Percentiles rank a stretch among this genome's conserved stretches.
phyloP scores from a whole-genome alignment of 2,797 vertebrate genomes.

The Rousettus madagascariensis region DNA sequence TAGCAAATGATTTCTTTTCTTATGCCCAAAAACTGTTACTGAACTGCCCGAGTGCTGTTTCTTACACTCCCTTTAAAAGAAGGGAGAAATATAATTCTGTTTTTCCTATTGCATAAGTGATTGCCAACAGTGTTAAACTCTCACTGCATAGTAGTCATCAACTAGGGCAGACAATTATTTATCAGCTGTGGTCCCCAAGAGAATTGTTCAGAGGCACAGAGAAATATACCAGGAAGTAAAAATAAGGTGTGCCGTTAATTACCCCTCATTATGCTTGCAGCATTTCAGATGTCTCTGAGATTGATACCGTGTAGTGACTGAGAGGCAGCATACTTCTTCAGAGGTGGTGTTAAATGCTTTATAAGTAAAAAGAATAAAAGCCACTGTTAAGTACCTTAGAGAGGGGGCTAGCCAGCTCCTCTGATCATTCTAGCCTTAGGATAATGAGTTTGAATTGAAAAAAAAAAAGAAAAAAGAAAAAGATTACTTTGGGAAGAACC shows the following conservation, averaged over 20 bases:
- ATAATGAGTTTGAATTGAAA: neutral
- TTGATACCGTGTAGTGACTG: neutral
- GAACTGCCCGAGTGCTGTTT: constrained; percentile 42
- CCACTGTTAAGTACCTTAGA: neutral
- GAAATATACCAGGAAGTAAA: constrained; percentile 25
- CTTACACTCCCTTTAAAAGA: constrained; percentile 49
- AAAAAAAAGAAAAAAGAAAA: neutral
- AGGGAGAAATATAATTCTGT: neutral
- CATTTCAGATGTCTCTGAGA: neutral
- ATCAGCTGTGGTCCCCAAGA: constrained; percentile 41
- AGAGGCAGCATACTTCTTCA: neutral
- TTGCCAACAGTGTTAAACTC: constrained; percentile 34
- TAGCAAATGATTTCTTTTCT: constrained; percentile 61
- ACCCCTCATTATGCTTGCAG: neutral
- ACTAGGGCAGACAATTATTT: constrained; percentile 26
- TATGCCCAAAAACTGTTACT: constrained; percentile 52
- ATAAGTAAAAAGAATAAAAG: constrained; percentile 43
- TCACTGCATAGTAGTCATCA: neutral
- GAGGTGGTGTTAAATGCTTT: neutral
- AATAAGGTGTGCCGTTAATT: neutral
- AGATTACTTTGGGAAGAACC: neutral
- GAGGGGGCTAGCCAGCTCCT: neutral
- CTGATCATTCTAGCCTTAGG: neutral
- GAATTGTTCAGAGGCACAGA: neutral
- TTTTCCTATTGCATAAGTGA: constrained; percentile 19